These are phyloP conservation scores for Alfaro cultratus DNA, from an alignment of 2,797 vertebrate species.

Conservation along the genomic window DNA sequence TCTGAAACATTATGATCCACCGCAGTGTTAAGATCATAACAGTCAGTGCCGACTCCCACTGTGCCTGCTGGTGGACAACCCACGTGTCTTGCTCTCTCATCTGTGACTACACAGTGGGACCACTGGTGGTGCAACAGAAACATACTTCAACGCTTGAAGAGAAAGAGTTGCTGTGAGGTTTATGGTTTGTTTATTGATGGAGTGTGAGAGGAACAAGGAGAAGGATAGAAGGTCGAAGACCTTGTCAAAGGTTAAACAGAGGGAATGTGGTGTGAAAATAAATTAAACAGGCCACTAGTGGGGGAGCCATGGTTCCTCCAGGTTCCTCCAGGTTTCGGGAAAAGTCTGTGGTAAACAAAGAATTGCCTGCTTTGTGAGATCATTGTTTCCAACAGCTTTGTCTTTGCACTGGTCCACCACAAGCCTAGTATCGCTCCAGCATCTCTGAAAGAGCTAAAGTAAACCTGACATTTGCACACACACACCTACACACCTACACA, in stretches of 20 bases:
- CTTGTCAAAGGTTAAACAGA: conserved; percentile 30
- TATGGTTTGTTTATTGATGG: conserved; percentile 64
- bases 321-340: conserved; percentile 37
- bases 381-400: conserved; percentile 60
- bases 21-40: conserved; percentile 43
- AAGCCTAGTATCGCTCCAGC: conserved; percentile 29
- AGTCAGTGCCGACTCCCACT: conserved; percentile 32
- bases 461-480: conserved; percentile 25
- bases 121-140: conserved; percentile 24
- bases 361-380: conserved; percentile 53
- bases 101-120: conserved; percentile 7
- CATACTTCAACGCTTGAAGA: conserved; percentile 49
- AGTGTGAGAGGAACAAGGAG: conserved; percentile 54
- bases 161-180: conserved; percentile 47
- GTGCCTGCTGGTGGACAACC: conserved; percentile 7
- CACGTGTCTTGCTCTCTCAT: conserved; percentile 40
- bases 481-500: conserved; percentile 1
- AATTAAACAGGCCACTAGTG: conserved; percentile 52
- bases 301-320: conserved; percentile 37
- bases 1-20: conserved; percentile 30
- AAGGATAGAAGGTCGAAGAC: conserved; percentile 36
- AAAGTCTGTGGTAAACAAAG: conserved; percentile 55
- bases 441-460: conserved; percentile 28
- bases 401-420: conserved; percentile 23
- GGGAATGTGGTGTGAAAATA: conserved; percentile 73